Conservation (phyloP, 2,888 invertebrate genomes). For the Caenorhabditis japonica region DNA sequence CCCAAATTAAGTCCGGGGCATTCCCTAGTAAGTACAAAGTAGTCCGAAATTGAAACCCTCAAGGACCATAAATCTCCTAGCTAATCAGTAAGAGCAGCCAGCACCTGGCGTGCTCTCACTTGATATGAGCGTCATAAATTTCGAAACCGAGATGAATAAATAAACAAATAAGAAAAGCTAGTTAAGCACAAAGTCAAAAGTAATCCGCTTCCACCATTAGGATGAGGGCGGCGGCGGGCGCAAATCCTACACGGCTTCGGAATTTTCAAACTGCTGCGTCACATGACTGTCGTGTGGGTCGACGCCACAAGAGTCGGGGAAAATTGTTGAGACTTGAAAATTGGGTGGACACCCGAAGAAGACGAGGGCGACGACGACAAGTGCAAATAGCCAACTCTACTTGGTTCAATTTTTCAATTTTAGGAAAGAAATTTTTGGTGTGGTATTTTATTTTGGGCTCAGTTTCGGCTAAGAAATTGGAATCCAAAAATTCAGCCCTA, state of each 20-base stretch:
- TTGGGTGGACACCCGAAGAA: not conserved
- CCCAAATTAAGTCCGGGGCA: too few species aligned
- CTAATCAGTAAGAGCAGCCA: not conserved
- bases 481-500: slow-evolving; percentile 3
- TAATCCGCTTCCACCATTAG: slow-evolving; percentile 40
- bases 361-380: not conserved
- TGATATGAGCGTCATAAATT: not conserved
- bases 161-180: too few species aligned
- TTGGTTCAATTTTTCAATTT: not conserved
- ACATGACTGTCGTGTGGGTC: slow-evolving; percentile 22
- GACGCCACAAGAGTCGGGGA: not conserved
- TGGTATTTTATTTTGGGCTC: slow-evolving; percentile 2
- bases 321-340: not conserved
- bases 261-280: slow-evolving; percentile 36
- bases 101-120: not conserved
- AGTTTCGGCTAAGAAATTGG: not conserved
- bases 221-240: not conserved
- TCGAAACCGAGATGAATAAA: too few species aligned
- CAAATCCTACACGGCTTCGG: slow-evolving; percentile 24
- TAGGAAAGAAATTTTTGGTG: not conserved
- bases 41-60: too few species aligned
- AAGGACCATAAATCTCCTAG: not conserved
- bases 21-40: slow-evolving; percentile 1
- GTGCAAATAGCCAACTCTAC: slow-evolving; percentile 12
- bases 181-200: slow-evolving; percentile 14